These are phyloP conservation scores for Axinella damicornis DNA, from an alignment of 37 sponge, comb jelly and placozoan genomes.

Conservation along the genomic window DNA sequence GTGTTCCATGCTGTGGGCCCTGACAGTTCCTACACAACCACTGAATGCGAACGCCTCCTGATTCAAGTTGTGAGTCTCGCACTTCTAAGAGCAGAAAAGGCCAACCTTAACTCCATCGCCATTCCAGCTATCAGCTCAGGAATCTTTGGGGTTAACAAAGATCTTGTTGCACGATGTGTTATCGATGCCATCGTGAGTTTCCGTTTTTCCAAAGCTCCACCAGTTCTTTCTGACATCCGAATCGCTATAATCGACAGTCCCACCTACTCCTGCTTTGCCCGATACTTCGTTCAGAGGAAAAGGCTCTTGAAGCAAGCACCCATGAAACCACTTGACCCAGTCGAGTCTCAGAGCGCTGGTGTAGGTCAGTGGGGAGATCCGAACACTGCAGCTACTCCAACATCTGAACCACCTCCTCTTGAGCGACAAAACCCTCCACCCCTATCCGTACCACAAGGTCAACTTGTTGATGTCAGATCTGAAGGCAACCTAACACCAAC, in stretches of 20 bases:
- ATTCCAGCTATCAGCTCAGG: constrained; percentile 82
- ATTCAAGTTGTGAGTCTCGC: constrained; percentile 24
- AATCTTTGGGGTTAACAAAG: constrained; percentile 65
- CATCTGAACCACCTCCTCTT: no score
- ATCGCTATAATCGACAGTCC: constrained; percentile 75
- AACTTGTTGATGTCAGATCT: no score
- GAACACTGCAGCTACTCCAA: no score
- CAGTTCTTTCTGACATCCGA: constrained; percentile 62
- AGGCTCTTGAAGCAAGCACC: no score
- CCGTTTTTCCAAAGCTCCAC: constrained; percentile 16
- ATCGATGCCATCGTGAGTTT: constrained; percentile 35
- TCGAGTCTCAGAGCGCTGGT: no score
- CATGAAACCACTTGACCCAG: no score
- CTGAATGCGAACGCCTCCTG: constrained; percentile 38
- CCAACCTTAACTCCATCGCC: constrained; percentile 53
- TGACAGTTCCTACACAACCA: neutral
- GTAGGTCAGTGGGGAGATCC: no score
- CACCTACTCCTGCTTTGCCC: constrained; percentile 41
- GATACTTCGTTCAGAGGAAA: neutral
- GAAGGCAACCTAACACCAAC: no score
- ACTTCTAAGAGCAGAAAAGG: constrained; percentile 31
- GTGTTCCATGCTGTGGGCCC: constrained; percentile 86
- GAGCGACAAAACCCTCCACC: no score
- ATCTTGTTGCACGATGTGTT: constrained; percentile 28
- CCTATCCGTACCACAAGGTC: no score